These are phyloP conservation scores for Zygogramma bicolorata DNA, from an alignment of 2,888 invertebrate genomes.

Conservation along the genomic window DNA sequence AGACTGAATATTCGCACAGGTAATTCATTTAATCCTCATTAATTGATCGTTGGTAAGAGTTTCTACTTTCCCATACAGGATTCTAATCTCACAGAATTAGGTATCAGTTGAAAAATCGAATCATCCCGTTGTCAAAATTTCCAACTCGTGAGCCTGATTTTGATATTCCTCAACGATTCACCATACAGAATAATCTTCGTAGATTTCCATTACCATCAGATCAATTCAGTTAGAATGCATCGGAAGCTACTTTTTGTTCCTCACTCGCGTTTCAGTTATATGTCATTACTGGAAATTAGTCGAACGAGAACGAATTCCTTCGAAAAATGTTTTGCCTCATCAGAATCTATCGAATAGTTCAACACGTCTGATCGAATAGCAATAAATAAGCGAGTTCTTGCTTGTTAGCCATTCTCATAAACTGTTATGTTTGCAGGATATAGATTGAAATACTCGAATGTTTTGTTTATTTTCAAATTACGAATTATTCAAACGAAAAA, in stretches of 20 bases:
- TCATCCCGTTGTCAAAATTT: too few species aligned
- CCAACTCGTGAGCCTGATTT: too few species aligned
- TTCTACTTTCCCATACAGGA: too few species aligned
- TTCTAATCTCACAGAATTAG: too few species aligned
- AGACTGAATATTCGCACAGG: too few species aligned
- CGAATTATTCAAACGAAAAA: slow-evolving; percentile 34
- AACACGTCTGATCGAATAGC: slow-evolving; percentile 32
- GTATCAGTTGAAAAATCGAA: too few species aligned
- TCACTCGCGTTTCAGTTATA: neutral
- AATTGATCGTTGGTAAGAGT: too few species aligned
- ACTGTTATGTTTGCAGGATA: slow-evolving; percentile 44
- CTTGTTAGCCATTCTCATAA: slow-evolving; percentile 38
- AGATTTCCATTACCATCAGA: neutral
- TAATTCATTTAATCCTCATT: too few species aligned
- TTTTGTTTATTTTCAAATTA: slow-evolving; percentile 40
- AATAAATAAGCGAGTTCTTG: slow-evolving; percentile 45
- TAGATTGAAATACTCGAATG: slow-evolving; percentile 39
- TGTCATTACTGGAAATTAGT: neutral
- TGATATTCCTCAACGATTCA: too few species aligned
- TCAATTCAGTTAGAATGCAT: neutral
- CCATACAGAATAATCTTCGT: too few species aligned
- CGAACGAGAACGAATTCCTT: slow-evolving; percentile 12
- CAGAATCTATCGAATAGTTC: slow-evolving; percentile 33
- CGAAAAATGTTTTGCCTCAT: slow-evolving; percentile 25
- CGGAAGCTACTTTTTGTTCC: neutral